These are phyloP conservation scores for Okapia johnstoni DNA, from an alignment of 2,113 vertebrate species.

Conservation along the genomic window DNA sequence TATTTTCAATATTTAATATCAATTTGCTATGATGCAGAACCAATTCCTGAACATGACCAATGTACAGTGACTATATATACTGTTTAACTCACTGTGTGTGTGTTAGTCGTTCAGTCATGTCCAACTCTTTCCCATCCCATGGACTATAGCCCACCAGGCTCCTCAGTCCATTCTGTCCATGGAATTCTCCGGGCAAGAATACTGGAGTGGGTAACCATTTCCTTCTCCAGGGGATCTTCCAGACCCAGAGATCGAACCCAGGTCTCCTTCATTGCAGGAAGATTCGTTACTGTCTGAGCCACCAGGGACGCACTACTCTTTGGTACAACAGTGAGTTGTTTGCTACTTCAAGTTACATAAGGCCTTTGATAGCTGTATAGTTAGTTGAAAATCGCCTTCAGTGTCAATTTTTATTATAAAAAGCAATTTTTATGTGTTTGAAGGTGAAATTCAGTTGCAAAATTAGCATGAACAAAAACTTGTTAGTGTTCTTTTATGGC, in stretches of 20 bases:
- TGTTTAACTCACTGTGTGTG: neutral
- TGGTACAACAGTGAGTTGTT: slow-evolving; percentile 58
- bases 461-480: slow-evolving; percentile 15
- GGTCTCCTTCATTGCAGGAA: neutral
- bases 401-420: slow-evolving; percentile 40
- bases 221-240: neutral
- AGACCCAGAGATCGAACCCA: neutral
- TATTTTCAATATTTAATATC: slow-evolving; percentile 48
- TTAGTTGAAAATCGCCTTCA: slow-evolving; percentile 36
- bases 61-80: neutral
- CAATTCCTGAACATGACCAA: slow-evolving; percentile 43
- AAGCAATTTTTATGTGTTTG: neutral
- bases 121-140: neutral
- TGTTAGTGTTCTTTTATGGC: neutral
- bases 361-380: neutral
- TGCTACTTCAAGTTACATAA: slow-evolving; percentile 51
- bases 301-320: neutral
- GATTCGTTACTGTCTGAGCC: neutral
- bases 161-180: neutral
- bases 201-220: neutral
- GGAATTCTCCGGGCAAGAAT: neutral
- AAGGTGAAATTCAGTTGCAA: neutral
- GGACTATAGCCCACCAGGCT: accelerated
- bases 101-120: neutral
- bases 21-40: slow-evolving; percentile 17